Evolutionary conservation across 2,797 vertebrate species (phyloP), one percentile per base, ranked within the genome.

Genomic region (Enteromius anoplus): DNA sequence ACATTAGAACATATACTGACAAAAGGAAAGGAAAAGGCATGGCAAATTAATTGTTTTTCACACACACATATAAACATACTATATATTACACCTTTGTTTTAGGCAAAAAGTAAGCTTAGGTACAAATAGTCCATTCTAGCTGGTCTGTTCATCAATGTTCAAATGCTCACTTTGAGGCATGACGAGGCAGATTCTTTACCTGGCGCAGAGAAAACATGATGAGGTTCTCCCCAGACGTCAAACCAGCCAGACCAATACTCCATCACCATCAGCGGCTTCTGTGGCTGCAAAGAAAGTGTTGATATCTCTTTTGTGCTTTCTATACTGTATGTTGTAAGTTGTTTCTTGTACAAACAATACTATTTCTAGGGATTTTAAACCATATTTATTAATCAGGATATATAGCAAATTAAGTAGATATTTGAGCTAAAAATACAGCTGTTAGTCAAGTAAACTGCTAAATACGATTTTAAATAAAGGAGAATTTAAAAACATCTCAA

Each of bases 201-300:
- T 0, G 96, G 94, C 2, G 96, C 95, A 58, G 95, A 94, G 62
- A 96, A 96, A 72, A 98, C 94, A n/a, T 96, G 95, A 92, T 98
- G 97, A 80, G 93, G 87, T 40, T 95, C 95, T 80, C 97, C 97
- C 97, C 97, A 99, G 21, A 95, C 93, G 71, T 99, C 97, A 92
- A 97, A 99, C 97, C 97, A 99, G 0, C 97, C 97, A 0, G 95
- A 97, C 97, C 97, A 99, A 49, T 96, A 99, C 89, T 98, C 97
- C 96, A 97, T 98, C 91, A 98, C 97, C 95, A 99, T 95, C 72
- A 95, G 94, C 1, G 97, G 97, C 91, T 95, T 97, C 85, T 94
- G 89, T 12, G 93, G 93, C 97, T 98, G 47, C 10, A 82, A 17
- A 71, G 3, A 23, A 85, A 2, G 15, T 1, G 66, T 62, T 4